These are phyloP conservation scores for Ptychochromis oligacanthus DNA, from an alignment of 2,113 vertebrate species.

Conservation along the genomic window DNA sequence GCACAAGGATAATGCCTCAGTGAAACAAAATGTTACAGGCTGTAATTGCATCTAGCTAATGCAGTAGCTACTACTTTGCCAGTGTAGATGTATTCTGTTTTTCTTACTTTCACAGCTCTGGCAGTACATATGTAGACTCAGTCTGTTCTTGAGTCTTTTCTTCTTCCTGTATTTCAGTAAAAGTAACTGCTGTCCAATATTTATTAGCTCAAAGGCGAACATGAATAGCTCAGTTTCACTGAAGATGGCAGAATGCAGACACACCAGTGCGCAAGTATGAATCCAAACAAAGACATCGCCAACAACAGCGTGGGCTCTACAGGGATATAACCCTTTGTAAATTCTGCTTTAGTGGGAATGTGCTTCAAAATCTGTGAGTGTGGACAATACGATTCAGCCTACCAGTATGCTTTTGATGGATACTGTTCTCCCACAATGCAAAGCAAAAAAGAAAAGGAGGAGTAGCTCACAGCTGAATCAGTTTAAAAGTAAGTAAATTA, in stretches of 20 bases:
- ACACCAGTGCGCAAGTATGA: not conserved
- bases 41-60: not conserved
- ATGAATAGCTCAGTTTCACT: not conserved
- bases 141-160: not conserved
- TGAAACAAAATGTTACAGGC: not conserved
- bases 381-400: not conserved
- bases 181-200: not conserved
- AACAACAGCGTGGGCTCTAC: not conserved
- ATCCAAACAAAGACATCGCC: not conserved
- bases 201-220: not conserved
- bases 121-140: not conserved
- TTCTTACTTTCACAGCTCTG: too few species aligned
- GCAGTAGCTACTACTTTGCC: not conserved
- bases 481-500: not conserved
- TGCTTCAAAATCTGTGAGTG: not conserved
- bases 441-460: not conserved
- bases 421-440: not conserved
- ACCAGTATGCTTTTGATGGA: not conserved
- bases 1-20: too few species aligned
- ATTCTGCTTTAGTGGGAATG: not conserved
- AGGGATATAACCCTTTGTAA: not conserved
- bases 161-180: not conserved
- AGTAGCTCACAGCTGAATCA: not conserved
- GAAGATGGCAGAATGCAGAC: not conserved
- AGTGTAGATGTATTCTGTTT: not conserved